A percentile compares a stretch with the other conserved stretches of the same genome.
Evolutionary conservation across 2,113 vertebrate species (phyloP).

Genomic region (Gymnarchus niloticus): DNA sequence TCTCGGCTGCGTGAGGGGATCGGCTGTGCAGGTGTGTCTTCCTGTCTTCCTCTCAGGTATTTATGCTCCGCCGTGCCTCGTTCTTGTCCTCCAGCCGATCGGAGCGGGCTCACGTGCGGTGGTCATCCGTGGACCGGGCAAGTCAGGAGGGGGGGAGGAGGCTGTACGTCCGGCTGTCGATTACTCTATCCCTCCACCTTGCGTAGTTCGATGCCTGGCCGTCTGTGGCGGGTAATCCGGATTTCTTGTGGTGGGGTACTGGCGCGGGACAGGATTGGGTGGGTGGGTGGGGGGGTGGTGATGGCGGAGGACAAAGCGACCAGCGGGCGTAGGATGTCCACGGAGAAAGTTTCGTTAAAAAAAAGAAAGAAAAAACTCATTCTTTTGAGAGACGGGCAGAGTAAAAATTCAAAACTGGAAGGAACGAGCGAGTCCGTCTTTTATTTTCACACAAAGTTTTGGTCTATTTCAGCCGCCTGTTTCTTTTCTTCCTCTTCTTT

Average conservation of each 20-base stretch:
- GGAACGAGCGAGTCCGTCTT: not conserved
- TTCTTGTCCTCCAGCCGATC: not conserved
- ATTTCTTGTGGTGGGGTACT: not conserved
- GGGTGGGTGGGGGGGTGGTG: no score
- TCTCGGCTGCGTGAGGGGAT: constrained; percentile 39
- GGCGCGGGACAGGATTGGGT: not conserved
- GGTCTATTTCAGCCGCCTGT: not conserved
- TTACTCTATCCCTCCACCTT: not conserved
- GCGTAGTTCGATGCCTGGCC: not conserved
- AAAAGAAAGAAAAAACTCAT: not conserved
- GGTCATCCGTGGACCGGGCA: not conserved
- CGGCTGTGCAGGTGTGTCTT: constrained; percentile 20
- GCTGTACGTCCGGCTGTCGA: not conserved
- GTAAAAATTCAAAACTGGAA: not conserved
- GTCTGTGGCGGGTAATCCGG: not conserved
- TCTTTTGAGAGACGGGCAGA: not conserved
- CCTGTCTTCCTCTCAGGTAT: constrained; percentile 9
- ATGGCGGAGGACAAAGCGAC: not conserved
- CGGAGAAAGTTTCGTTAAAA: constrained; percentile 8
- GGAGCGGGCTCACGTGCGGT: not conserved
- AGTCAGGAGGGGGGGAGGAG: not conserved
- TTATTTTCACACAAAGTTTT: not conserved
- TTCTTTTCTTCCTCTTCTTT: not conserved
- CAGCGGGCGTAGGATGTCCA: not conserved
- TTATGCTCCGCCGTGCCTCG: not conserved